Percentiles rank a stretch among this genome's conserved stretches.
Conservation (phyloP, 2,888 invertebrate genomes). For the Deilephila porcellus region DNA sequence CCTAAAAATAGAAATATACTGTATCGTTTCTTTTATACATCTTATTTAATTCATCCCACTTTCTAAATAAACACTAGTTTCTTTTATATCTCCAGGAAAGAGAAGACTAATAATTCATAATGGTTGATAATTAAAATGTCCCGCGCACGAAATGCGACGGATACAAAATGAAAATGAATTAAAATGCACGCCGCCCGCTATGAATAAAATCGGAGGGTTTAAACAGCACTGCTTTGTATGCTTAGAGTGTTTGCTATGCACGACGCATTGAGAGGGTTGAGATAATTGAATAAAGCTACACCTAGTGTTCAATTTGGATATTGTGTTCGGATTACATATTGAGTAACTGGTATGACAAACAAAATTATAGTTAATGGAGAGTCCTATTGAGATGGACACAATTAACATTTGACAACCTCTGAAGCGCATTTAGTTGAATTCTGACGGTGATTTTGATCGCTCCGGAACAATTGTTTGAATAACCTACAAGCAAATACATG, state of each 20-base stretch:
- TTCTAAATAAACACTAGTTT: background rate
- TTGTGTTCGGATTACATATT: background rate
- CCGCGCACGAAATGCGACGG: constrained; percentile 32
- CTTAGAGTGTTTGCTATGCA: constrained; percentile 32
- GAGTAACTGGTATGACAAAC: background rate
- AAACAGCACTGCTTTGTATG: constrained; percentile 37
- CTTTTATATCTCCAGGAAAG: background rate
- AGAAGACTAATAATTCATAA: constrained; percentile 22
- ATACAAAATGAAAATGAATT: constrained; percentile 43
- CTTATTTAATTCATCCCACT: background rate
- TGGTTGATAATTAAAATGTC: constrained; percentile 28
- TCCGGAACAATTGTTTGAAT: too few relatives aligned
- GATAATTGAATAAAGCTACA: constrained; percentile 16
- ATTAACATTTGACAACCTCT: too few relatives aligned
- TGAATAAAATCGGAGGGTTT: constrained; percentile 46
- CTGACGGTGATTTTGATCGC: too few relatives aligned
- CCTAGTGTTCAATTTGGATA: constrained; percentile 6
- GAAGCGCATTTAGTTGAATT: too few relatives aligned
- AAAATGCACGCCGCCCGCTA: constrained; percentile 43
- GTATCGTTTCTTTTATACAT: background rate
- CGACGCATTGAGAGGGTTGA: constrained; percentile 19
- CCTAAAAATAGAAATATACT: background rate
- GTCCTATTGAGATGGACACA: too few relatives aligned
- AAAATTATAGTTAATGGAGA: too few relatives aligned
- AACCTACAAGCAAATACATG: too few relatives aligned